Base-by-base conservation (phyloP, 2,113 vertebrate species). In the Ceyx cyanopectus region DNA sequence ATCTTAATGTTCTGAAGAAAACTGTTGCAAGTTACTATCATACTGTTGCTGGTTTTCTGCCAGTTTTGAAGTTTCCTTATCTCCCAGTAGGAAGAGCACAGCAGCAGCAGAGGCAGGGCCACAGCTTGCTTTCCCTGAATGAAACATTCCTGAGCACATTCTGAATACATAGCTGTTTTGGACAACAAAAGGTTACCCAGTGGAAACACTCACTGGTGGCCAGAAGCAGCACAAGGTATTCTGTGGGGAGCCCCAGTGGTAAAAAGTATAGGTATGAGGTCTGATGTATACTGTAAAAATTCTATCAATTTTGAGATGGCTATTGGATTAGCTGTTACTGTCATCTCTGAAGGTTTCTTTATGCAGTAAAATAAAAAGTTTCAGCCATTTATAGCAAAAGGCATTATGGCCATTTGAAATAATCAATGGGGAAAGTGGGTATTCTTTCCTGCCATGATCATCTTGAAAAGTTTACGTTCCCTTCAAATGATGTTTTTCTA, bases 191-290 rank as follows among this genome's bases (percentile, higher is more conserved):
- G 12, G 16, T 41, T 69, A 46, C 3, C 6, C 22, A 24, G 14
- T 2, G 22, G 30, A 60, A 92, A 63, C 37, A 37, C 37, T 51
- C 19, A 57, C 37, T 37, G 37, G 37, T 7, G n/a, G 29, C 12
- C 19, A 65, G 46, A 81, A 78, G 6, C 1, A 1, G 16, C 1
- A 1, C 14, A 61, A 61, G 5, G 1, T 40, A 19, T 12, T 40
- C 14, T 74, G 21, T 16, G 26, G 17, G n/a, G 40, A 87, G 30
- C 2, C 8, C 5, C 5, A 48, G 19, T 32, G 6, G 1, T 50
- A 23, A 68, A 67, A 58, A 1, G 0, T 17, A 51, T 37, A 58
- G 14, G 3, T 53, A 66, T 14, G 51, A 61, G 6, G 18, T 53
- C 12, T 27, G 72, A 85, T 34, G 6, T 6, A 61, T 29, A 53